Evolutionary conservation across 2,113 vertebrate genomes (phyloP), one percentile per base, ranked within the genome.

Genomic region (Oplegnathus fasciatus): DNA sequence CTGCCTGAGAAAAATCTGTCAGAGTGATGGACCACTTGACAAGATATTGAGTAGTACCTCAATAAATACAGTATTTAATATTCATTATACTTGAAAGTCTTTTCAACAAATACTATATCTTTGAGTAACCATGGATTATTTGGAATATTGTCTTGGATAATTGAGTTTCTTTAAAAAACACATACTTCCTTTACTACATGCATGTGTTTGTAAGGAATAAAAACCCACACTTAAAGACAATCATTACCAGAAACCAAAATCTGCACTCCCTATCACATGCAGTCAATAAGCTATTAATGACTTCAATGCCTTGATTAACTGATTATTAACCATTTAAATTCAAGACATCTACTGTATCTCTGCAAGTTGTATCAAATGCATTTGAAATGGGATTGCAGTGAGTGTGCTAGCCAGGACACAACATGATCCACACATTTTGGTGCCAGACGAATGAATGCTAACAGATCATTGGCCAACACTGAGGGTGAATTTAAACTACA

Each of bases 11-110:
- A n/a, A n/a, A n/a, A n/a, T 24, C 77, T 66, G 68, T 78, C 64
- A 81, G 55, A 48, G 26, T 42, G 17, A 88, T 2, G 26, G 32
- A 46, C 68, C 32, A 32, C 48, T 60, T 68, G 65, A 66, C 65
- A 73, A 9, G 9, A 34, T n/a, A 28, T 24, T 17, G 40, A 78
- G 67, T 15, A 24, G 28, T n/a, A 14, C 24, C 46, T 76, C 28
- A 37, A 26, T 69, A 1, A 37, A 76, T 15, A 40, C 42, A 17
- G 18, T 62, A 28, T n/a, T 61, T 28, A 44, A 68, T 17, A 74
- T 54, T 60, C 78, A 65, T 58, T 50, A 37, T 13, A 74, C 15
- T 60, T 70, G 4, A 48, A 65, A 46, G 37, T 32, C 32, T 20
- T 30, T 65, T 65, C 2, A 55, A 48, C 15, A 65, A 65, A 40